Evolutionary conservation across 2,797 vertebrate species (phyloP), one percentile per base, ranked within the genome.

Genomic region (Anabas testudineus): DNA sequence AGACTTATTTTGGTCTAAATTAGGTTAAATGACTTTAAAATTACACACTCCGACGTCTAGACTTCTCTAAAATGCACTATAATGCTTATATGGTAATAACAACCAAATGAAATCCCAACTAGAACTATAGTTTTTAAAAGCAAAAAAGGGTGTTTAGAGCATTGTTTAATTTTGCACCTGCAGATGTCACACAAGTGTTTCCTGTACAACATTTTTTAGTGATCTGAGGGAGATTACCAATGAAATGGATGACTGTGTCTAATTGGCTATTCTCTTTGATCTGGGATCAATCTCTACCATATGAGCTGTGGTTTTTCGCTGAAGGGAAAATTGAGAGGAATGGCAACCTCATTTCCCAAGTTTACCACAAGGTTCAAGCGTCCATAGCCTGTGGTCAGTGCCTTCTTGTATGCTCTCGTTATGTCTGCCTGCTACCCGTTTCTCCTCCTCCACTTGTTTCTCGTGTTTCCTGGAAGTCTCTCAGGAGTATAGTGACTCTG

Each of bases 261-360:
- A 91, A 91, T 91, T 91, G 87, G 78, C 81, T 78, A 64, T 84
- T 90, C 73, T 54, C 86, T 92, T 93, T 92, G 91, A 93, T 90
- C 90, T 60, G 28, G 70, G 84, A 91, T 91, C 90, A 90, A 90
- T 90, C 84, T 86, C 59, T 81, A 89, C 88, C 92, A 91, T 87
- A 88, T 91, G 88, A 91, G 87, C 76, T 73, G 81, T 64, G 87
- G 87, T 83, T 91, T 87, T 24, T 71, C 69, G 78, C 85, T 90
- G 84, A 90, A 83, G 86, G 83, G 87, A 85, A 90, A 90, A 90
- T 88, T 84, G 82, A 86, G 83, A 83, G 78, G 82, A 86, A 90
- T 81, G 88, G 86, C 85, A 92, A 88, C 90, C 92, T 90, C 84
- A 88, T 92, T 92, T 91, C 90, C 91, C 88, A 89, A 86, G 78